Conservation (phyloP, 2,113 vertebrate genomes). For the Boulengeromyrus knoepffleri region DNA sequence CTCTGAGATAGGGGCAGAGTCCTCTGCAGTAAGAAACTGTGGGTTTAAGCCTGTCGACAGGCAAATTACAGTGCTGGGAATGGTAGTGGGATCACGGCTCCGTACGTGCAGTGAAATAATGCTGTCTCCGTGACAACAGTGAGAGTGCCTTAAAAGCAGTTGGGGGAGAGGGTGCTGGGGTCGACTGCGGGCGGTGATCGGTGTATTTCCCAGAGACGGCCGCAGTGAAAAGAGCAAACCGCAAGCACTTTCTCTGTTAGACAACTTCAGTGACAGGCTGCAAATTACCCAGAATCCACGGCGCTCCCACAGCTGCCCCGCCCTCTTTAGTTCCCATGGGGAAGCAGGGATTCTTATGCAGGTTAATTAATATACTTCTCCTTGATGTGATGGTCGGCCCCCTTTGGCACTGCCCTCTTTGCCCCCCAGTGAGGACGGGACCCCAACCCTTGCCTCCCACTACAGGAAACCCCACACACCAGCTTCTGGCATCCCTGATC, state of each 20-base stretch:
- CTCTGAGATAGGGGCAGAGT: not conserved
- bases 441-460: not conserved
- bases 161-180: not conserved
- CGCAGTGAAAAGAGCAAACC: not conserved
- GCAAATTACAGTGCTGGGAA: not conserved
- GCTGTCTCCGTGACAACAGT: not conserved
- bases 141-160: not conserved
- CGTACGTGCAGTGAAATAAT: not conserved
- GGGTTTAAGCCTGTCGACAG: not conserved
- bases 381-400: not conserved
- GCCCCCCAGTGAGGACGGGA: not conserved
- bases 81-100: not conserved
- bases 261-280: not conserved
- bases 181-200: not conserved
- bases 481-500: not conserved
- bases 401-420: not conserved
- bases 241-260: not conserved
- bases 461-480: not conserved
- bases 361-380: constrained; percentile 5
- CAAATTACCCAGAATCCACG: not conserved
- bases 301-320: not conserved
- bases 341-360: not conserved
- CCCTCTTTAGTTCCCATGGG: not conserved
- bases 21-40: not conserved
- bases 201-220: not conserved